Evolutionary conservation across 2,888 invertebrate genomes (phyloP).

Genomic region (Phortica okadai): DNA sequence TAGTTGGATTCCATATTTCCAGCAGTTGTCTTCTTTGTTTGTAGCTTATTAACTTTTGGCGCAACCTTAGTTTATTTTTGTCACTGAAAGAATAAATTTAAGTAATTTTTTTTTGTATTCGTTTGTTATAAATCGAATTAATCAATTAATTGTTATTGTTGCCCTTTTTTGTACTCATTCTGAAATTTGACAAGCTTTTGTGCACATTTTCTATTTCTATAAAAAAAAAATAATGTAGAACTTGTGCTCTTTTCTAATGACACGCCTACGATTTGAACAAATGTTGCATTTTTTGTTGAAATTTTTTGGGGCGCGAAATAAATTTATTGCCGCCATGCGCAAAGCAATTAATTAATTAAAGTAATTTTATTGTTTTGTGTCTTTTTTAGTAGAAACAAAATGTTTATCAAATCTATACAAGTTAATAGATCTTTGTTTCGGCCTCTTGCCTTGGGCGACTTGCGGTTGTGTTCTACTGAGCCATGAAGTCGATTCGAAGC

Average conservation of each 20-base stretch:
- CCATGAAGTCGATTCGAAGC: background rate
- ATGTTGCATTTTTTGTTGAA: background rate
- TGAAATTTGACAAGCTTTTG: constrained; percentile 2
- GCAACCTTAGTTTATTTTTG: too few species aligned
- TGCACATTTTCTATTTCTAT: background rate
- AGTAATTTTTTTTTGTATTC: too few species aligned
- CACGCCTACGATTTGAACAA: background rate
- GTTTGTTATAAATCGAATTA: background rate
- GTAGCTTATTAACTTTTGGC: too few species aligned
- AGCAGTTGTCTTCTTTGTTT: too few species aligned
- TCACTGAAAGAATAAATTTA: too few species aligned
- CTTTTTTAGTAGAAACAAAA: background rate
- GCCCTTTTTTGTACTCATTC: background rate
- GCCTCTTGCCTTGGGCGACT: constrained; percentile 6
- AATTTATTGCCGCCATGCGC: constrained; percentile 40
- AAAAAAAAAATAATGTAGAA: background rate
- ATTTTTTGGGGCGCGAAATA: constrained; percentile 31
- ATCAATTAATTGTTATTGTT: constrained; percentile 7
- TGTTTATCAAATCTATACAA: background rate
- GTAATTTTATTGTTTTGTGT: constrained; percentile 48
- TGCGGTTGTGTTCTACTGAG: background rate
- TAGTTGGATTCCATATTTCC: too few species aligned
- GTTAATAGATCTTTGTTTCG: too few species aligned
- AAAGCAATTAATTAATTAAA: constrained; percentile 56
- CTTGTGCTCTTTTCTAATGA: background rate